A percentile compares a stretch with the other conserved stretches of the same genome.
Evolutionary conservation across 2,888 invertebrate genomes (phyloP).

Genomic region (Aspidapion aeneum): DNA sequence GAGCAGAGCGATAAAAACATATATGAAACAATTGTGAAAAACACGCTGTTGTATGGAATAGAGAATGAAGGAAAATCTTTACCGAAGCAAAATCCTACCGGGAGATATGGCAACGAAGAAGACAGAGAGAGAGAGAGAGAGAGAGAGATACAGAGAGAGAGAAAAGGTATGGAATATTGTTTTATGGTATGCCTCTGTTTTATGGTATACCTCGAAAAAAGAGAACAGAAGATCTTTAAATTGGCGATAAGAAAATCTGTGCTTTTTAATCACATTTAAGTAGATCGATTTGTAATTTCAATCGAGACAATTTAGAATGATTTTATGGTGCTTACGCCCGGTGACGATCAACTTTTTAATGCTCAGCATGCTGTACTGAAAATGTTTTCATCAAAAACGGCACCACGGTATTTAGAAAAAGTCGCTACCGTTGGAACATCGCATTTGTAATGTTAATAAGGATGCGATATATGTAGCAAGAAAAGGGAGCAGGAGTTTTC

Average conservation of each 20-base stretch:
- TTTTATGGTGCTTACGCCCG: not conserved
- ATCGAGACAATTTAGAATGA: not conserved
- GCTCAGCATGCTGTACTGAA: not conserved
- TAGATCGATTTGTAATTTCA: not conserved
- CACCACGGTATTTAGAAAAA: not conserved
- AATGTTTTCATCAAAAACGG: not conserved
- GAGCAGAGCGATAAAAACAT: no score
- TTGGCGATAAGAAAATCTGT: not conserved
- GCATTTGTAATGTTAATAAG: slow-evolving; percentile 29
- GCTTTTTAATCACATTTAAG: not conserved
- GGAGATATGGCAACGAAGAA: no score
- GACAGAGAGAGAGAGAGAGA: no score
- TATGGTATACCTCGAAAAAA: no score
- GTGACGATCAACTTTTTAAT: not conserved
- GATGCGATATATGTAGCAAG: slow-evolving; percentile 8
- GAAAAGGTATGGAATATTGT: no score
- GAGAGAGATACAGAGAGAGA: no score
- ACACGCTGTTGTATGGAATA: no score
- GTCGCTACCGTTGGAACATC: not conserved
- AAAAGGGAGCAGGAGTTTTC: no score
- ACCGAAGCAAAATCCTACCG: no score
- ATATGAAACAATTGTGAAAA: no score
- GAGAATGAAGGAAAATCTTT: no score
- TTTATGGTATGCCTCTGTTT: no score
- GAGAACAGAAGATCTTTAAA: not conserved